A percentile compares a stretch with the other conserved stretches of the same genome.
Evolutionary conservation across 2,888 invertebrate genomes (phyloP).

Genomic region (Atrina japonica): DNA sequence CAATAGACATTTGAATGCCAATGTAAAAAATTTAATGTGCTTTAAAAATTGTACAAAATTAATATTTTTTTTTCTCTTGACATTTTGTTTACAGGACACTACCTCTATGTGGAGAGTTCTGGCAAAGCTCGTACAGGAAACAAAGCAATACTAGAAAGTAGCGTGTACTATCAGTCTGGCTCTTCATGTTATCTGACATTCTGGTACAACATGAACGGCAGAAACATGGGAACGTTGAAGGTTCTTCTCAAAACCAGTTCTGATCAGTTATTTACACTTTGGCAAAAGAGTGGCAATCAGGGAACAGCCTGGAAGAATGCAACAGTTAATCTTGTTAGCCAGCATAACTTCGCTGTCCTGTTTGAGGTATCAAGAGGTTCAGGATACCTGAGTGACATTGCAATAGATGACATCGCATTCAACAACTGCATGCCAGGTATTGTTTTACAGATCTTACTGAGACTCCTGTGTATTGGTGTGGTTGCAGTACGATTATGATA

Average conservation of each 20-base stretch:
- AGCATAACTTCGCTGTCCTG: conserved; percentile 55
- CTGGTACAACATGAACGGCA: conserved; percentile 77
- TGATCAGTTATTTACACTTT: conserved; percentile 44
- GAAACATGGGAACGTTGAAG: conserved; percentile 63
- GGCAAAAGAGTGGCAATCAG: conserved; percentile 54
- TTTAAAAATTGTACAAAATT: no score
- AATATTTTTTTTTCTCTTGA: no score
- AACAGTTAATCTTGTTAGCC: conserved; percentile 53
- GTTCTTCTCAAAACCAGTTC: conserved; percentile 56
- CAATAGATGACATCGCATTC: conserved; percentile 68
- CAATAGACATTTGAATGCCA: no score
- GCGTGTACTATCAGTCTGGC: conserved; percentile 83
- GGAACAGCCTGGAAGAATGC: conserved; percentile 62
- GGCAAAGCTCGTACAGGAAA: conserved; percentile 42
- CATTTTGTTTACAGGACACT: conserved; percentile 82
- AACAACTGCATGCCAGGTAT: conserved; percentile 60
- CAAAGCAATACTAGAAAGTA: conserved; percentile 57
- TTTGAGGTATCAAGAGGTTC: conserved; percentile 62
- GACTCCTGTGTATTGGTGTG: background rate
- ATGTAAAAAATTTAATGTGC: no score
- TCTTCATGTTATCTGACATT: conserved; percentile 87
- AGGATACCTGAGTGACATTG: conserved; percentile 57
- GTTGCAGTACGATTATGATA: background rate
- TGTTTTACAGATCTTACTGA: background rate
- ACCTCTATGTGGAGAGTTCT: conserved; percentile 67